Evolutionary conservation across 2,888 invertebrate species (phyloP), one percentile per base, ranked within the genome.

Genomic region (Oscheius onirici): DNA sequence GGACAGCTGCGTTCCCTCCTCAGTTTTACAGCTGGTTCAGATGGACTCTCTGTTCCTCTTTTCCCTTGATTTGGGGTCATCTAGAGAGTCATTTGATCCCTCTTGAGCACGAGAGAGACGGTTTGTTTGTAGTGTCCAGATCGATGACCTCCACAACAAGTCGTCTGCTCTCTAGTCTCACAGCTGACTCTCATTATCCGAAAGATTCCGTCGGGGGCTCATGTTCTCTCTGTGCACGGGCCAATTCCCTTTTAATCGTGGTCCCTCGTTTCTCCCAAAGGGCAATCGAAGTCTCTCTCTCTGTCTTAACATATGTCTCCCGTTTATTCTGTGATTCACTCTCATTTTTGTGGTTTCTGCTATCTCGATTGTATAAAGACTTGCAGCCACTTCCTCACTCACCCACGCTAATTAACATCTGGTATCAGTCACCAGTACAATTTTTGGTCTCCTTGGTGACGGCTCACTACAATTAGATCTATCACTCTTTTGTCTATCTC

Each of bases 101-200:
- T 13, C 24, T 20, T 15, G 55, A 26, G 26, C 55, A 55, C 34
- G 34, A 34, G 34, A 34, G 17, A 22, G 43, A 43, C 60, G 43
- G 60, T 60, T 24, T 60, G 60, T 60, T 60, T 60, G 60, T 60
- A 43, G 44, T 55, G 55, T 41, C 60, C 20, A 60, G 60, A 60
- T 60, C 60, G 60, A 60, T 60, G 60, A 22, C 58, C 60, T 22
- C 44, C 20, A 60, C 26, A 24, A 15, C 55, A 60, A 34, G 34
- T n/a, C n/a, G n/a, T 34, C 34, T 34, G 34, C 34, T 24, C 57
- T 51, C 40, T 41, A 22, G 17, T 2, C 58, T 60, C 60, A 60
- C 60, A 60, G 60, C 60, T 60, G 60, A 60, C 60, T 60, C 60
- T 24, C 60, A 60, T 60, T 60, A 60, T 43, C 60, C 60, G 15